Evolutionary conservation across 2,888 invertebrate genomes (phyloP).

Genomic region (Tipula lateralis): DNA sequence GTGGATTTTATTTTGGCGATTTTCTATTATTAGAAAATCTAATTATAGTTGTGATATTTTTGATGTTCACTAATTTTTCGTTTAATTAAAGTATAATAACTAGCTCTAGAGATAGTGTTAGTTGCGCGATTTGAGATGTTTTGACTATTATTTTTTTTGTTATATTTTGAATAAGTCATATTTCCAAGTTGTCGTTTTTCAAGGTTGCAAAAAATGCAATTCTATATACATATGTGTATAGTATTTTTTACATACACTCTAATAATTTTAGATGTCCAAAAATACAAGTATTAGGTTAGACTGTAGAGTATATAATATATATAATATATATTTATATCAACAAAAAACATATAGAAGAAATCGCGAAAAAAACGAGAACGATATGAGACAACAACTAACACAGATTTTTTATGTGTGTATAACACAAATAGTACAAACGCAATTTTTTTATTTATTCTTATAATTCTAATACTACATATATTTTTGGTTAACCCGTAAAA

Average conservation of each 20-base stretch:
- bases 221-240: background rate
- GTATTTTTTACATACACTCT: background rate
- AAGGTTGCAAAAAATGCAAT: slow-evolving; percentile 3
- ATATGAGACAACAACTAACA: slow-evolving; percentile 27
- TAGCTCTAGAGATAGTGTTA: slow-evolving; percentile 1
- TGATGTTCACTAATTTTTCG: background rate
- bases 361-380: slow-evolving; percentile 13
- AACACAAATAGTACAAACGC: background rate
- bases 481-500: background rate
- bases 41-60: background rate
- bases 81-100: background rate
- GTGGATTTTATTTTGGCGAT: slow-evolving; percentile 12
- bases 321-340: too few relatives aligned
- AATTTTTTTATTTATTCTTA: background rate
- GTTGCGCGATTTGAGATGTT: background rate
- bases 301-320: too few relatives aligned
- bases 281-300: slow-evolving; percentile 19
- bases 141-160: background rate
- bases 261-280: background rate
- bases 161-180: background rate
- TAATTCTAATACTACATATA: background rate
- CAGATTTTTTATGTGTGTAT: background rate
- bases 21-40: slow-evolving; percentile 19
- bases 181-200: background rate
- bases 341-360: slow-evolving; percentile 15